Conservation (phyloP, 2,113 vertebrate genomes). For the Copsychus sechellarum region DNA sequence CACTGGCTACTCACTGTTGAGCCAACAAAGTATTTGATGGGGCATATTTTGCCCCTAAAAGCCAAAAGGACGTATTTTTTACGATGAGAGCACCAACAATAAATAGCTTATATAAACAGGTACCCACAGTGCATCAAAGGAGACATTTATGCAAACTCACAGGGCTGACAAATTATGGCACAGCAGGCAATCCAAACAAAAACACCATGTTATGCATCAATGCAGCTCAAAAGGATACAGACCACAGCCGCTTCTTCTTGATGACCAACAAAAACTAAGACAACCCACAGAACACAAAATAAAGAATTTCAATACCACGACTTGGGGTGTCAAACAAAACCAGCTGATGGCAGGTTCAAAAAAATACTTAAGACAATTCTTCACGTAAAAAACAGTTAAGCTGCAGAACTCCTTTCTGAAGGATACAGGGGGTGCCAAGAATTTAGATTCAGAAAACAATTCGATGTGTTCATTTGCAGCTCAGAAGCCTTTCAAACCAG, state of each 20-base stretch:
- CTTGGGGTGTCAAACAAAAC: neutral
- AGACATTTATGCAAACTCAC: conserved; percentile 11
- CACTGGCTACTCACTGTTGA: conserved; percentile 3
- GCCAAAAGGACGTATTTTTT: neutral
- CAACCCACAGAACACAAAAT: neutral
- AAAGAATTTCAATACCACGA: neutral
- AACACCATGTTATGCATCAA: neutral
- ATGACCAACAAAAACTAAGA: neutral
- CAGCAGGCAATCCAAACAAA: conserved; percentile 11
- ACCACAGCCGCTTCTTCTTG: neutral
- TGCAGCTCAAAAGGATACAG: neutral
- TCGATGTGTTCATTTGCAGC: neutral
- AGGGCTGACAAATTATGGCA: neutral
- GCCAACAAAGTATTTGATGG: neutral
- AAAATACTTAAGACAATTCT: neutral
- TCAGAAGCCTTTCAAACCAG: neutral
- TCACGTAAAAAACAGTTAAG: neutral
- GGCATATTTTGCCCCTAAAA: neutral
- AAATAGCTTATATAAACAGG: conserved; percentile 23
- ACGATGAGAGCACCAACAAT: neutral
- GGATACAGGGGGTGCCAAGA: neutral
- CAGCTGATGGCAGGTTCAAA: neutral
- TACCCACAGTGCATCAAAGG: neutral
- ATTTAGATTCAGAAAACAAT: neutral
- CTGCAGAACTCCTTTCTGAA: neutral